Conservation (phyloP, 2,797 vertebrate species). For the Sebastes melanostomus region DNA sequence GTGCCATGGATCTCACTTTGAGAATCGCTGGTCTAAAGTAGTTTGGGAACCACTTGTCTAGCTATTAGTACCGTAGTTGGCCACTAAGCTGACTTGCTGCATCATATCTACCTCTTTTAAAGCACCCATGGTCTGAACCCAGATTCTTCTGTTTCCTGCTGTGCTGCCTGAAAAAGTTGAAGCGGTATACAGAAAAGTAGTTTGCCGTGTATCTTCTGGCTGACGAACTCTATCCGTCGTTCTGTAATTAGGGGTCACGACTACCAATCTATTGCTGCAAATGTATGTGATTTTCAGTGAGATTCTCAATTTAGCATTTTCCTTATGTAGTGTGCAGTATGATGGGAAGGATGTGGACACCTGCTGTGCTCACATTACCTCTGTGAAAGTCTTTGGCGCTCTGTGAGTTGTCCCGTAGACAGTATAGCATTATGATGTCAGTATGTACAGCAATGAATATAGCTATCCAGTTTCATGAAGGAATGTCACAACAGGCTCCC, state of each 20-base stretch:
- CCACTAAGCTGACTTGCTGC: background rate
- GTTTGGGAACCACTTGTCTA: fast-evolving
- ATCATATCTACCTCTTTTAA: background rate
- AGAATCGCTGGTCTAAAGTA: background rate
- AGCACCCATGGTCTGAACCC: background rate
- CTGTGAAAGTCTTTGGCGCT: background rate
- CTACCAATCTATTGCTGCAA: background rate
- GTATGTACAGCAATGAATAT: conserved; percentile 16
- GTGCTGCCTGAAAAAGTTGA: background rate
- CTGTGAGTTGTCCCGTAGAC: background rate
- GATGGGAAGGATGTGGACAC: background rate
- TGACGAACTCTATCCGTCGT: background rate
- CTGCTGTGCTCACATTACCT: conserved; percentile 19
- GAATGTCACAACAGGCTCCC: background rate
- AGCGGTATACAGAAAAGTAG: background rate
- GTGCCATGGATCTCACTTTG: fast-evolving
- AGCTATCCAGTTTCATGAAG: conserved; percentile 19
- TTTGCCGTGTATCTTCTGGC: background rate
- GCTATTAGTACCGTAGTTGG: background rate
- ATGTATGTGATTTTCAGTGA: background rate
- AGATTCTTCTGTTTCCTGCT: background rate
- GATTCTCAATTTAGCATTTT: background rate
- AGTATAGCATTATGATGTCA: conserved; percentile 20
- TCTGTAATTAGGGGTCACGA: background rate
- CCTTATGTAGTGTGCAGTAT: background rate